Percentiles rank a stretch among this genome's conserved stretches.
Conservation (phyloP, 2,888 invertebrate genomes). For the Meloe dianella region DNA sequence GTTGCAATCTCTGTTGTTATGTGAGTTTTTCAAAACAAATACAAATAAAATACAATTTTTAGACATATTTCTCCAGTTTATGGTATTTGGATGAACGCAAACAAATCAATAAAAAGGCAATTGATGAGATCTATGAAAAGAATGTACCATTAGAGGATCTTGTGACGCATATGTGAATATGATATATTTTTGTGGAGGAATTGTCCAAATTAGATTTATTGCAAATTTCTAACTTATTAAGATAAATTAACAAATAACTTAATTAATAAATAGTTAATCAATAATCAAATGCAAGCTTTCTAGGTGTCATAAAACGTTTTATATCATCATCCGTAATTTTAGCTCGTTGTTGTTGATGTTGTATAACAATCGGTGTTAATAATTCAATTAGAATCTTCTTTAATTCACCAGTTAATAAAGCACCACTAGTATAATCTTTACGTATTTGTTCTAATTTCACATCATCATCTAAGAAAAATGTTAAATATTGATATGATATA, state of each 20-base stretch:
- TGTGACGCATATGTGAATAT: background rate
- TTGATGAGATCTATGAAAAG: background rate
- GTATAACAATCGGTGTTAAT: conserved; percentile 76
- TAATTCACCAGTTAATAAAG: conserved; percentile 90
- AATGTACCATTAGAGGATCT: background rate
- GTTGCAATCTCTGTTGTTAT: conserved; percentile 37
- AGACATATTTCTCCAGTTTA: background rate
- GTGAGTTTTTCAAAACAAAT: conserved; percentile 38
- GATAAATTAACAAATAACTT: conserved; percentile 19
- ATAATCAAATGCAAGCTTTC: conserved; percentile 71
- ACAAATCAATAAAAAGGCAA: background rate
- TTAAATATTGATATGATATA: conserved; percentile 92
- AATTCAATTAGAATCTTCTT: conserved; percentile 89
- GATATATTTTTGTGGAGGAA: too few relatives aligned
- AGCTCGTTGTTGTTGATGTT: conserved; percentile 82
- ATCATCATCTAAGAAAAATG: conserved; percentile 95
- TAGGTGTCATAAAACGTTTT: conserved; percentile 81
- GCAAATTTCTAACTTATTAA: conserved; percentile 8
- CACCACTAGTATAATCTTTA: conserved; percentile 84
- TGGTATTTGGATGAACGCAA: background rate
- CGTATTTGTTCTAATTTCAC: conserved; percentile 72
- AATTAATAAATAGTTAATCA: conserved; percentile 21
- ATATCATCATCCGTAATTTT: conserved; percentile 86
- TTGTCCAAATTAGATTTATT: too few relatives aligned
- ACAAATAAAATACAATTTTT: background rate